Conservation (phyloP, 2,113 vertebrate species). For the Haliaeetus leucogaster region DNA sequence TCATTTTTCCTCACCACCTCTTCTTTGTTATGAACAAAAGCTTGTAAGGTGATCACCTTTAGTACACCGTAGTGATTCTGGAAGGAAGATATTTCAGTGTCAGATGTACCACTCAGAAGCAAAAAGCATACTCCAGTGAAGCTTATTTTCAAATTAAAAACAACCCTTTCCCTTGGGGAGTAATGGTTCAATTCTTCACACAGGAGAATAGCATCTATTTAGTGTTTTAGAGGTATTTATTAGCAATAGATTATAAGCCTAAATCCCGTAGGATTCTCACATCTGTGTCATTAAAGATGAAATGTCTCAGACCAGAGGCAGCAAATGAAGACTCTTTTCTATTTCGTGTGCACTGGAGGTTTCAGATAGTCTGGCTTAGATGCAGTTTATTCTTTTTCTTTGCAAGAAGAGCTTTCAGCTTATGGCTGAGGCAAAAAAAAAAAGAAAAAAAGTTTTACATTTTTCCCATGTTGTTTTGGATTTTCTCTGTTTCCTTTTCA, state of each 20-base stretch:
- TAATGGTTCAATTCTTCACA: neutral
- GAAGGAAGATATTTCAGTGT: neutral
- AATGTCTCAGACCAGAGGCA: neutral
- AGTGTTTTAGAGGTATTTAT: neutral
- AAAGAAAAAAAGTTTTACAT: neutral
- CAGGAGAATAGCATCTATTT: neutral
- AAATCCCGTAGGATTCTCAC: neutral
- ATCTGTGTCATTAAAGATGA: neutral
- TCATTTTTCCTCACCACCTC: neutral
- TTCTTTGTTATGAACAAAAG: neutral
- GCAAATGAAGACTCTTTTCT: neutral
- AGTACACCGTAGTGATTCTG: neutral
- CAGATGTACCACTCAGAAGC: neutral
- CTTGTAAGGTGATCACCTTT: neutral
- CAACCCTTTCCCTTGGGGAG: neutral
- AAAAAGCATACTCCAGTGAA: neutral
- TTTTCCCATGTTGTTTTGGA: slow-evolving; percentile 1
- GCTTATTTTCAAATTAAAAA: neutral
- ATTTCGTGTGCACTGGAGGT: neutral
- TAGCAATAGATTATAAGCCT: neutral
- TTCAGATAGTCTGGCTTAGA: neutral
- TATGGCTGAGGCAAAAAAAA: neutral
- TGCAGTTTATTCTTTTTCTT: neutral
- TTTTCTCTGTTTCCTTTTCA: slow-evolving; percentile 17
- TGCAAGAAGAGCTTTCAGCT: neutral